phyloP scores from a whole-genome alignment of 2,888 invertebrate genomes.

The Tinea semifulvella region DNA sequence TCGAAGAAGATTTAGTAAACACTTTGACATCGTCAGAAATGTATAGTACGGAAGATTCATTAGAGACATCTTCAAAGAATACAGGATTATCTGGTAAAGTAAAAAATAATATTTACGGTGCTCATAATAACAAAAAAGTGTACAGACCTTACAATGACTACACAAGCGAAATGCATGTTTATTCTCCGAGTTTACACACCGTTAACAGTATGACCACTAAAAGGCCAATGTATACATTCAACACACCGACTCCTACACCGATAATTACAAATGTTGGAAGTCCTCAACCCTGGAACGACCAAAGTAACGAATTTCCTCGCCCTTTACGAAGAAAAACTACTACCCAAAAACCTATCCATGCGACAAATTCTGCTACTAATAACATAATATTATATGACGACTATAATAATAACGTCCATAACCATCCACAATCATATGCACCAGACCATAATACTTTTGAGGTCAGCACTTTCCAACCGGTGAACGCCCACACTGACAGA shows the following conservation, averaged over 20 bases:
- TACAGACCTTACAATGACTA: slow-evolving; percentile 33
- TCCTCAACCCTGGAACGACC: slow-evolving; percentile 38
- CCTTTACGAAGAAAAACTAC: slow-evolving; percentile 28
- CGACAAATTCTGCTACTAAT: slow-evolving; percentile 35
- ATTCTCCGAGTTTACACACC: slow-evolving; percentile 41
- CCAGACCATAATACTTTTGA: slow-evolving; percentile 36
- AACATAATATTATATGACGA: slow-evolving; percentile 25
- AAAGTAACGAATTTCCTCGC: slow-evolving; percentile 1
- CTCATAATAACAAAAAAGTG: slow-evolving; percentile 23
- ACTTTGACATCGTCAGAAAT: slow-evolving; percentile 20
- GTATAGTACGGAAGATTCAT: slow-evolving; percentile 23
- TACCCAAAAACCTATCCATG: slow-evolving; percentile 36
- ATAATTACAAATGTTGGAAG: slow-evolving; percentile 55
- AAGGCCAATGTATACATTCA: slow-evolving; percentile 34
- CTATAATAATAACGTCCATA: slow-evolving; percentile 36
- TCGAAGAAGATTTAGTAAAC: slow-evolving; percentile 21
- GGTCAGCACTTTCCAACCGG: slow-evolving; percentile 51
- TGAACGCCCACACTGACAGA: slow-evolving; percentile 47
- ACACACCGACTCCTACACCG: slow-evolving; percentile 42
- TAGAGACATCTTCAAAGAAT: slow-evolving; percentile 24
- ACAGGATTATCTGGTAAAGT: not conserved
- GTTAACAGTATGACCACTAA: slow-evolving; percentile 29
- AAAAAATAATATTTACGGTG: slow-evolving; percentile 5
- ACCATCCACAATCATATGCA: slow-evolving; percentile 26
- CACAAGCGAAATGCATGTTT: slow-evolving; percentile 35